phyloP scores from a whole-genome alignment of 2,797 vertebrate species.

The Sebastes itinus region DNA sequence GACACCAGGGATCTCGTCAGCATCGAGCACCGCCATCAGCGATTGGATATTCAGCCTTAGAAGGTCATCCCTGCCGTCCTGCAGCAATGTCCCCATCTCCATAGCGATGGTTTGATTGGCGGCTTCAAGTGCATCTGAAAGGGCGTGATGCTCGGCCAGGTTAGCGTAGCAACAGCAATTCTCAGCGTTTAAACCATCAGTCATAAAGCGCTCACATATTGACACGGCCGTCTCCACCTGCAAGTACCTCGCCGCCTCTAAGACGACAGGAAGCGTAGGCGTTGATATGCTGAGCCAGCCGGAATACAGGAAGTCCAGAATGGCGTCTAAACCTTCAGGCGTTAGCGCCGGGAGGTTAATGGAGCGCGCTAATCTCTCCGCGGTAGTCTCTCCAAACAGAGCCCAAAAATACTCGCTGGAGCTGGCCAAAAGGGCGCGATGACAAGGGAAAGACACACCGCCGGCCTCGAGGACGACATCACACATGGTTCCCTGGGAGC shows the following conservation, averaged over 20 bases:
- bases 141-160: conserved; percentile 86
- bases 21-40: conserved; percentile 83
- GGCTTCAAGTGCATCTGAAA: conserved; percentile 77
- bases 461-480: conserved; percentile 90
- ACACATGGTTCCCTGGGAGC: conserved; percentile 88
- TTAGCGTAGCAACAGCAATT: conserved; percentile 93
- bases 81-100: conserved; percentile 83
- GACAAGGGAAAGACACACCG: conserved; percentile 89
- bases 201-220: conserved; percentile 89
- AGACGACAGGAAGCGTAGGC: conserved; percentile 84
- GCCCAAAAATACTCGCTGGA: conserved; percentile 96
- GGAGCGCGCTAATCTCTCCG: conserved; percentile 83
- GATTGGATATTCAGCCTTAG: conserved; percentile 87
- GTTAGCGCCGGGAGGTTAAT: conserved; percentile 87
- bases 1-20: conserved; percentile 85
- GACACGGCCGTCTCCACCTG: conserved; percentile 89
- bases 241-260: conserved; percentile 93
- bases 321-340: conserved; percentile 83
- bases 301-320: conserved; percentile 96
- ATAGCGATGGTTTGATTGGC: conserved; percentile 84
- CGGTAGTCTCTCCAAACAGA: conserved; percentile 91
- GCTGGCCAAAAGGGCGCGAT: conserved; percentile 91
- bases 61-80: conserved; percentile 57
- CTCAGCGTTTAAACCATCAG: conserved; percentile 82
- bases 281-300: conserved; percentile 91